These are phyloP conservation scores for Drosophila imparisetae DNA, from an alignment of 2,888 invertebrate species.

Conservation along the genomic window DNA sequence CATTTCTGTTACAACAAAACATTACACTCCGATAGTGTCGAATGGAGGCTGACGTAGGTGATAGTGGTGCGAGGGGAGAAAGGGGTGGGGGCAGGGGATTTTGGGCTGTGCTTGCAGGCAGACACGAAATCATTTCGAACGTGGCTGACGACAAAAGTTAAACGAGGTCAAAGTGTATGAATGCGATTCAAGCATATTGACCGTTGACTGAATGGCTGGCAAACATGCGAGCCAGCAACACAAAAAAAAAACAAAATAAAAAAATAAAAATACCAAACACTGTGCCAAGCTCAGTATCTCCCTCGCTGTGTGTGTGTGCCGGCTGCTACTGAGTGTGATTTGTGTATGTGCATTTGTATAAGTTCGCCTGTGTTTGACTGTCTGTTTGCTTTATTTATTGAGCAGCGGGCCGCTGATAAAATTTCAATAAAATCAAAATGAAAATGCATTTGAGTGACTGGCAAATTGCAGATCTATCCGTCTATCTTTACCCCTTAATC, in stretches of 20 bases:
- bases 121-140: slow-evolving; percentile 69
- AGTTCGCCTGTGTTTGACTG: slow-evolving; percentile 43
- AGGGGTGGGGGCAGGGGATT: background rate
- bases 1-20: slow-evolving; percentile 59
- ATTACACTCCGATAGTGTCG: slow-evolving; percentile 55
- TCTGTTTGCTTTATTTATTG: slow-evolving; percentile 54
- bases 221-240: slow-evolving; percentile 63
- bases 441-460: slow-evolving; percentile 41
- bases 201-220: slow-evolving; percentile 67
- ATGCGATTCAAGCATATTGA: slow-evolving; percentile 67
- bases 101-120: slow-evolving; percentile 10
- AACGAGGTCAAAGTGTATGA: slow-evolving; percentile 76
- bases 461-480: slow-evolving; percentile 43
- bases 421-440: slow-evolving; percentile 50
- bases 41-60: slow-evolving; percentile 24
- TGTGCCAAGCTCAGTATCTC: slow-evolving; percentile 33
- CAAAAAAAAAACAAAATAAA: slow-evolving; percentile 7
- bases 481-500: slow-evolving; percentile 20
- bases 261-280: slow-evolving; percentile 15
- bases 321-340: slow-evolving; percentile 19
- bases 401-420: slow-evolving; percentile 46
- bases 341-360: slow-evolving; percentile 40
- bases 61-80: too few species aligned
- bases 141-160: slow-evolving; percentile 65
- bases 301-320: slow-evolving; percentile 8